Conservation (phyloP, 2,888 invertebrate genomes). For the Anthrax anthrax region DNA sequence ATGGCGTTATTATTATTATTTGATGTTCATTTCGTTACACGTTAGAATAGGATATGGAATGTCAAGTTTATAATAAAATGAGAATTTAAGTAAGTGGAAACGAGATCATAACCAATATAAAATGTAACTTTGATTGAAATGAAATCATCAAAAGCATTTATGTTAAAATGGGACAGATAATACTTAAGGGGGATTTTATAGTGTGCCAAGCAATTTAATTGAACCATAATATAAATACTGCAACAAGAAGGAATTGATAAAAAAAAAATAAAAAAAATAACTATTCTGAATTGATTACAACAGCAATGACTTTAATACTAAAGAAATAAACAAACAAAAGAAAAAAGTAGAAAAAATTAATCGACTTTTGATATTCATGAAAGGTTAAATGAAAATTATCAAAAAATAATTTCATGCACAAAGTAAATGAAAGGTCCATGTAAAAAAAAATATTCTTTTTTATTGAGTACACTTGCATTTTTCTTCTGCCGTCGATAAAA, state of each 20-base stretch:
- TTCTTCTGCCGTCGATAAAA: background rate
- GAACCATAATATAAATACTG: conserved; percentile 3
- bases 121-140: conserved; percentile 35
- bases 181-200: conserved; percentile 3
- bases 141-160: conserved; percentile 14
- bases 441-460: background rate
- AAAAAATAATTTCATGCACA: background rate
- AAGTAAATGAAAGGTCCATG: background rate
- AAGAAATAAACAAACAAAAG: too few relatives aligned
- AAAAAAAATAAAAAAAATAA: conserved; percentile 1
- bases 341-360: background rate
- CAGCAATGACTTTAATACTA: background rate
- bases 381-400: background rate
- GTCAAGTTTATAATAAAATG: conserved; percentile 34
- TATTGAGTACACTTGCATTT: background rate
- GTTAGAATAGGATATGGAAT: conserved; percentile 36
- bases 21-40: conserved; percentile 15
- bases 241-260: background rate
- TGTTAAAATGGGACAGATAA: conserved; percentile 6
- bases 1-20: conserved; percentile 35
- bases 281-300: background rate
- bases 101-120: conserved; percentile 36
- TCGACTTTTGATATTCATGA: background rate
- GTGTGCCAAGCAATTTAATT: conserved; percentile 7
- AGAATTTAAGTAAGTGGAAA: conserved; percentile 37